These are phyloP conservation scores for Enteromius treurensis DNA, from an alignment of 2,797 vertebrate genomes.

Conservation along the genomic window DNA sequence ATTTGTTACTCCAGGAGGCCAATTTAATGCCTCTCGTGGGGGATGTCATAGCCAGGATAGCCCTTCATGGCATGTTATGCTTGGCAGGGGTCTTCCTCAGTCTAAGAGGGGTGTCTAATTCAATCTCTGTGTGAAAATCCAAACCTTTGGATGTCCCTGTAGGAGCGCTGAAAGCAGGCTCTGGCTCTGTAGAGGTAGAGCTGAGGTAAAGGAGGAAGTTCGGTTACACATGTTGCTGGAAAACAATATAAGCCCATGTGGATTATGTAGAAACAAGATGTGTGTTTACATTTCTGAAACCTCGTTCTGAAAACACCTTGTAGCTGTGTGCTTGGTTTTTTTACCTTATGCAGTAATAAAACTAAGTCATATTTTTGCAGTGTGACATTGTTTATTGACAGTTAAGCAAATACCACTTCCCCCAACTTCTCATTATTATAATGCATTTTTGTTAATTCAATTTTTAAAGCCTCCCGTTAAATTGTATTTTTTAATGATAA, in stretches of 20 bases:
- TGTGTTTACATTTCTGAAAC: slow-evolving; percentile 3
- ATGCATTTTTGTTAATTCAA: neutral
- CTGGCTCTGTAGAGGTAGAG: slow-evolving; percentile 15
- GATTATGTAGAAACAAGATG: neutral
- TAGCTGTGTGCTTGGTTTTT: neutral
- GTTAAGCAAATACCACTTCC: neutral
- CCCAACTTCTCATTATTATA: neutral
- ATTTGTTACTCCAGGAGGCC: slow-evolving; percentile 60
- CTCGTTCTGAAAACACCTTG: neutral
- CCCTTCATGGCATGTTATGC: slow-evolving; percentile 61
- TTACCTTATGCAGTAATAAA: neutral
- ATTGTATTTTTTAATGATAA: neutral
- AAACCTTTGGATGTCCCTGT: slow-evolving; percentile 71
- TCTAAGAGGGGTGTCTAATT: slow-evolving; percentile 73
- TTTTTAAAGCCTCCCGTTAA: neutral
- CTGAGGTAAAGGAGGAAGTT: slow-evolving; percentile 13
- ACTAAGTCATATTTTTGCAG: neutral
- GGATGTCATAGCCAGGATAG: slow-evolving; percentile 51
- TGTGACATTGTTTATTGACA: neutral
- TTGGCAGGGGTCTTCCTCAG: slow-evolving; percentile 63
- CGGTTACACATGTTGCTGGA: neutral
- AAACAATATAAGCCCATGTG: slow-evolving; percentile 14
- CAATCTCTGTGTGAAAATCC: slow-evolving; percentile 79
- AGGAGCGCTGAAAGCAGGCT: slow-evolving; percentile 28
- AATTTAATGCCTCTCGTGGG: slow-evolving; percentile 26